Conservation (phyloP, 2,797 vertebrate genomes). For the Rhinogobio ventralis region DNA sequence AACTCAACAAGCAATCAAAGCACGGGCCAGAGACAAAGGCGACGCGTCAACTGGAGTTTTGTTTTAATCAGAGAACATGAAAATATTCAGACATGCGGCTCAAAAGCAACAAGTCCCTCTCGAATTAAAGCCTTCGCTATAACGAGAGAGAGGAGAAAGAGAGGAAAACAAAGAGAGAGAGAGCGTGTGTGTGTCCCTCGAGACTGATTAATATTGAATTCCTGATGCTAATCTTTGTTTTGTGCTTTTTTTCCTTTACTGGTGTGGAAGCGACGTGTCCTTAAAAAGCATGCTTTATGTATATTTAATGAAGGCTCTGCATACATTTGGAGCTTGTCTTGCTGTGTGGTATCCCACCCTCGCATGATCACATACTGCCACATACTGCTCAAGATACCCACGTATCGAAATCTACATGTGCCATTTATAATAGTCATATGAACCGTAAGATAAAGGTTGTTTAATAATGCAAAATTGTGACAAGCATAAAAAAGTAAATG, state of each 20-base stretch:
- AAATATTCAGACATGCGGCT: slow-evolving; percentile 75
- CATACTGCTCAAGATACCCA: slow-evolving; percentile 36
- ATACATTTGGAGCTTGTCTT: slow-evolving; percentile 80
- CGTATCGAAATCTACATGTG: slow-evolving; percentile 1
- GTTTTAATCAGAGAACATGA: slow-evolving; percentile 79
- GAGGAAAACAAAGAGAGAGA: slow-evolving; percentile 30
- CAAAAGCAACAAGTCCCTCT: slow-evolving; percentile 71
- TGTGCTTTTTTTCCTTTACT: slow-evolving; percentile 68
- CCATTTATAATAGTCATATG: not conserved
- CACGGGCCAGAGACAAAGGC: slow-evolving; percentile 49
- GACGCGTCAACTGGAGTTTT: slow-evolving; percentile 63
- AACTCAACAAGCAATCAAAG: slow-evolving; percentile 76
- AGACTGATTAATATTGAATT: slow-evolving; percentile 86
- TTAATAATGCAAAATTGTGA: slow-evolving; percentile 25
- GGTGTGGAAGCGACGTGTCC: slow-evolving; percentile 59
- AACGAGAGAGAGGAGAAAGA: slow-evolving; percentile 44
- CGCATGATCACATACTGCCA: slow-evolving; percentile 37
- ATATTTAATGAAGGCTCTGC: slow-evolving; percentile 82
- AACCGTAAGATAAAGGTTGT: not conserved
- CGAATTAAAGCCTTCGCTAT: slow-evolving; percentile 75
- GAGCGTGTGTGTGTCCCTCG: slow-evolving; percentile 69
- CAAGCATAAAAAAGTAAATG: not conserved
- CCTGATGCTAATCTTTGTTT: slow-evolving; percentile 85
- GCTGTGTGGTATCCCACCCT: slow-evolving; percentile 78
- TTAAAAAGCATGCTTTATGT: slow-evolving; percentile 73